Percentiles rank a stretch among this genome's conserved stretches.
Conservation (phyloP, 1,140 invertebrate genomes). For the Drosophila kikkawai region DNA sequence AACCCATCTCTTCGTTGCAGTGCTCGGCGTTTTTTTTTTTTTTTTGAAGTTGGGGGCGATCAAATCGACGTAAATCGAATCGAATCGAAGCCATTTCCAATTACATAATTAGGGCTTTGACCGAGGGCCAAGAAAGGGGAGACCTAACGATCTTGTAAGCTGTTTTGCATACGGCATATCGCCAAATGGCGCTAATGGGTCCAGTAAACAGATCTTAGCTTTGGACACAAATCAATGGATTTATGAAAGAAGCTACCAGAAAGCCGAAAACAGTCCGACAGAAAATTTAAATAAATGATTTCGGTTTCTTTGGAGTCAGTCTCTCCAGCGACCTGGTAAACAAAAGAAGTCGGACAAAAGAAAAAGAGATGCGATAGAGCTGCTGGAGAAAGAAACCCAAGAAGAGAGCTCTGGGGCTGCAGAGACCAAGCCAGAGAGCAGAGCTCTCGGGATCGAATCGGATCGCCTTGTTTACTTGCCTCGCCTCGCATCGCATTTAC, state of each 20-base stretch:
- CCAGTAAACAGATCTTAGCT: conserved; percentile 47
- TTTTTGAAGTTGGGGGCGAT: conserved; percentile 23
- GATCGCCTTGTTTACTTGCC: conserved; percentile 58
- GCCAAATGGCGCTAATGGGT: conserved; percentile 59
- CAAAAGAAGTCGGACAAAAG: conserved; percentile 49
- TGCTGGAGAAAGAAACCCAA: conserved; percentile 22
- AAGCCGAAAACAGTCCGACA: conserved; percentile 22
- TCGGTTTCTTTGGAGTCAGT: conserved; percentile 70
- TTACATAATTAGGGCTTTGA: conserved; percentile 62
- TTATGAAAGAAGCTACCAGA: conserved; percentile 75
- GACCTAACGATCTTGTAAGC: conserved; percentile 43
- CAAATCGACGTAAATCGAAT: conserved; percentile 1
- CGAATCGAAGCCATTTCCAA: conserved; percentile 33
- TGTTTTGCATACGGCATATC: conserved; percentile 60
- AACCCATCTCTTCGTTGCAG: conserved; percentile 18
- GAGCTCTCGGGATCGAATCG: conserved; percentile 17
- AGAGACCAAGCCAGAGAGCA: conserved; percentile 22
- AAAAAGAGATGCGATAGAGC: conserved; percentile 30
- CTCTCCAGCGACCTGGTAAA: conserved; percentile 32
- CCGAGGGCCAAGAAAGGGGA: conserved; percentile 20
- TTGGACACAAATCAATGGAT: conserved; percentile 48
- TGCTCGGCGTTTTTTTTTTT: conserved; percentile 3
- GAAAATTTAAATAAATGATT: conserved; percentile 79
- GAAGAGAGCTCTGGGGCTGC: conserved; percentile 54
- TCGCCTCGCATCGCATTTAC: conserved; percentile 54